Base-by-base conservation (phyloP, 2,888 invertebrate species). In the Helobdella robusta region DNA sequence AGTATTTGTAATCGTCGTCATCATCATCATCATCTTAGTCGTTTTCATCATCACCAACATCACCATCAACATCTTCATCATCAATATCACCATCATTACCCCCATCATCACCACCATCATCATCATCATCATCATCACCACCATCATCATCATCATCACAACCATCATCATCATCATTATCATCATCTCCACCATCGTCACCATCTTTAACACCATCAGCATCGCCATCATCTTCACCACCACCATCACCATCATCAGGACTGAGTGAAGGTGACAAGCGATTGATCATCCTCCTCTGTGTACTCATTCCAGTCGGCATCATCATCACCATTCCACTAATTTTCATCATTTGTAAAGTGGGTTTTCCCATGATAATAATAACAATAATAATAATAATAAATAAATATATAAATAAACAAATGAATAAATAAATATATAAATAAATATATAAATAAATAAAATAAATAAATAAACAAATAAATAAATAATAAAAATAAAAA, bases 201-300 rank as follows among this genome's bases (percentile, higher is more conserved):
- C n/a, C 44, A 40, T 15, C 44, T 15, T n/a, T n/a, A 40, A 40
- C n/a, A 15, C 44, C 44, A 40, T 15, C 44, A 40, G n/a, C 44
- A 15, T 15, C 44, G 11, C 11, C 44, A 40, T 15, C 44, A 15
- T 40, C 44, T 15, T 40, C 44, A 40, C 11, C 44, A 15, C 44
- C 44, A 40, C 11, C n/a, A 15, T n/a, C 44, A 40, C 11, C 44
- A 40, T 15, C 44, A 15, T 15, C 44, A 11, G n/a, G 11, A 40
- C 8, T n/a, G 3, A 44, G 6, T 25, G 5, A 52, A 5, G n/a
- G 23, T 1, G 34, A 34, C 15, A 18, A 59, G 15, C 28, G 59
- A 20, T 28, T 65, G 18, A 48, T 46, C 25, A 15, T 59, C 34
- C 65, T 65, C 25, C n/a, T 59, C 46, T 65, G 59, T n/a, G 44